Evolutionary conservation across 2,888 invertebrate species (phyloP).

Genomic region (Phoenoteleia sp.): DNA sequence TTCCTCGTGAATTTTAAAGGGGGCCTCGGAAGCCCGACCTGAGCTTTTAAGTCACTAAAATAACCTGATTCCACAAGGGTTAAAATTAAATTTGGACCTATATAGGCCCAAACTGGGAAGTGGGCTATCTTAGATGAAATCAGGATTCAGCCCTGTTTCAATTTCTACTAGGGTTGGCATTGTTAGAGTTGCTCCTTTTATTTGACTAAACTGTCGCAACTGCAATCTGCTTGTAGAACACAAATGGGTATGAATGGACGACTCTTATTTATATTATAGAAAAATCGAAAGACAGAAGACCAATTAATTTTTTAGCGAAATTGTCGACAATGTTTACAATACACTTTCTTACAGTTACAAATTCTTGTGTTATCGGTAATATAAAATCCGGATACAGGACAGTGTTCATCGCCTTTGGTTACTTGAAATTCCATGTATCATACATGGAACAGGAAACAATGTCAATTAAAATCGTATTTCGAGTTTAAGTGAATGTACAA

Average conservation of each 20-base stretch:
- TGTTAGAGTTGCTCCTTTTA: background rate
- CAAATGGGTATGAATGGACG: conserved; percentile 1
- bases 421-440: background rate
- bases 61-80: background rate
- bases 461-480: background rate
- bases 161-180: background rate
- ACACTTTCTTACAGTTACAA: background rate
- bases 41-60: background rate
- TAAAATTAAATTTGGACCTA: too few species aligned
- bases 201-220: too few species aligned
- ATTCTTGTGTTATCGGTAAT: background rate
- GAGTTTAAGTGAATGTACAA: background rate
- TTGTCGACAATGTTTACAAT: too few species aligned
- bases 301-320: too few species aligned
- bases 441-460: background rate
- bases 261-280: background rate
- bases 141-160: too few species aligned
- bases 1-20: too few species aligned
- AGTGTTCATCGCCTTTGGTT: background rate
- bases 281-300: too few species aligned
- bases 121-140: too few species aligned
- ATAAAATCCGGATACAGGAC: background rate
- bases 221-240: background rate
- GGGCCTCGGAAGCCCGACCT: background rate
- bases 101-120: too few species aligned